Base-by-base conservation (phyloP, 1,140 invertebrate species). In the Andrena cerasifolii region DNA sequence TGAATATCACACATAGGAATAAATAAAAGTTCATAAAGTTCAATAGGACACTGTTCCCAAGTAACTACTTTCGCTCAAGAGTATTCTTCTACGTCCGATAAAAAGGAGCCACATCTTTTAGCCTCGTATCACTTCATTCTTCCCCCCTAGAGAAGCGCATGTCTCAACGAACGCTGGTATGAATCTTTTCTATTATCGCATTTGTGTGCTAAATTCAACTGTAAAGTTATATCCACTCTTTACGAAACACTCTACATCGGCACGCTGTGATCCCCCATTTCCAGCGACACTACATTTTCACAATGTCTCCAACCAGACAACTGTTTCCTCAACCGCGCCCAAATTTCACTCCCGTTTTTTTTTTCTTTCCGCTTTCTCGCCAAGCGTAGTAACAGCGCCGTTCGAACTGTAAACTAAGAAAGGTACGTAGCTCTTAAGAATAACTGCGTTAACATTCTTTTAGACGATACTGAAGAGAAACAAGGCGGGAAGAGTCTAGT, bases 381-480 rank as follows among this genome's bases (percentile, higher is more conserved):
- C 26, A 8, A 1, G 6, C 21, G 5, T 26, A 43, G 1, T 45
- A 26, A 24, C 26, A 63, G 61, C 61, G 24, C 7, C 24, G 16
- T 63, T 63, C 36, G 18, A 31, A 16, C 18, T 47, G 31, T n/a
- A 49, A 21, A 12, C 8, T 65, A 49, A 65, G 18, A 31, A 28
- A 12, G 14, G 18, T 51, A 49, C 43, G 10, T 66, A 49, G 28
- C 51, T 12, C 28, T n/a, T 66, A 66, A 47, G 28, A 49, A n/a
- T 65, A 66, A 66, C 45, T 33, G 45, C 45, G 45, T 66, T 66
- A 65, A 49, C 40, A 21, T 65, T 65, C 43, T 65, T 16, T 21
- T 10, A 26, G 7, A n/a, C 24, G 28, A 28, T 33, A 58, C 7
- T 8, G n/a, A 21, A 28, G 40, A 4, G 0, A 21, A 21, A n/a